A percentile compares a stretch with the other conserved stretches of the same genome.
phyloP scores from a whole-genome alignment of 2,888 invertebrate species.

The Dolichopus griseipennis region DNA sequence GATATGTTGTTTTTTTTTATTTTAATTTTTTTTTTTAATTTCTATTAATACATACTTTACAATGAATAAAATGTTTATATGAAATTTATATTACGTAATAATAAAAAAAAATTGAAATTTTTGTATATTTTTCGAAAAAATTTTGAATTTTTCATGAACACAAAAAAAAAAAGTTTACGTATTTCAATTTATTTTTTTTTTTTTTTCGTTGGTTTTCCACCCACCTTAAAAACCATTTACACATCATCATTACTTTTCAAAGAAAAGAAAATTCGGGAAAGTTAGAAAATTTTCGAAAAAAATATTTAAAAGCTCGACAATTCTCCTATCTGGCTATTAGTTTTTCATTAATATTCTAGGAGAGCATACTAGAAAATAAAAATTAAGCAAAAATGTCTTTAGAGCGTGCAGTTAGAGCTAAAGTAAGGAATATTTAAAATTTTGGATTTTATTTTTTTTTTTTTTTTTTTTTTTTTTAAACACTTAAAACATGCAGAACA shows the following conservation, averaged over 20 bases:
- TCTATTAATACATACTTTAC: background rate
- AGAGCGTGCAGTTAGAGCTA: conserved; percentile 84
- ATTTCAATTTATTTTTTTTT: background rate
- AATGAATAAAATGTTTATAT: background rate
- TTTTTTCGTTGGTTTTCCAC: background rate
- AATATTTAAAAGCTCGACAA: conserved; percentile 2
- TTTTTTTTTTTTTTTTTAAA: background rate
- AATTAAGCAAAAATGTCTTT: conserved; percentile 64
- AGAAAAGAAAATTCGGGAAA: conserved; percentile 2
- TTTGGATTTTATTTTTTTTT: background rate
- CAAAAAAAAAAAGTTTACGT: background rate
- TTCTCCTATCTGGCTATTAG: background rate
- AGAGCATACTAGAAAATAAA: conserved; percentile 12
- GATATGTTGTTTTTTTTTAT: background rate
- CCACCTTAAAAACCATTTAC: background rate
- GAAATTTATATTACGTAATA: background rate
- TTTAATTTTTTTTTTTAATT: background rate
- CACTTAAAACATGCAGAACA: no score
- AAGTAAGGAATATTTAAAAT: conserved; percentile 54
- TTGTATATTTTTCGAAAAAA: background rate
- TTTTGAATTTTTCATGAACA: background rate
- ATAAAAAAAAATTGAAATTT: background rate
- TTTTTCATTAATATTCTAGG: background rate
- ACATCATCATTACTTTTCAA: background rate
- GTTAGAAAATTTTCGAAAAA: background rate